These are phyloP conservation scores for Drosophila murphyi DNA, from an alignment of 1,140 invertebrate genomes.

Conservation along the genomic window DNA sequence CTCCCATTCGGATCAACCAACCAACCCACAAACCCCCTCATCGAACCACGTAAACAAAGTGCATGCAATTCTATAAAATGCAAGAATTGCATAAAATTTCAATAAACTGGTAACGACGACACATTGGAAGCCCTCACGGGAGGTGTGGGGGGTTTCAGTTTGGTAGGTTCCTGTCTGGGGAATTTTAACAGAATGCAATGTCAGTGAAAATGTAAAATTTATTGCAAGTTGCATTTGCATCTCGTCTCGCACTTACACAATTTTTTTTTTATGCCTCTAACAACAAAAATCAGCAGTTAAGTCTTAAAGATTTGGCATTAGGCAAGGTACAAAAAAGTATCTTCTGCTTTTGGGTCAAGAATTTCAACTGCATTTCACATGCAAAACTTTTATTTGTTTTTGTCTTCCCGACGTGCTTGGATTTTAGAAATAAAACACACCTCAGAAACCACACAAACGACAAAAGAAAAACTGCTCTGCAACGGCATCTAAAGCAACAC, in stretches of 20 bases:
- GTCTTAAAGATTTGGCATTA: background rate
- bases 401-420: slow-evolving; percentile 32
- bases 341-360: slow-evolving; percentile 1
- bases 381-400: slow-evolving; percentile 17
- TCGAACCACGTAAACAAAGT: background rate
- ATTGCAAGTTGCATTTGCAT: slow-evolving; percentile 24
- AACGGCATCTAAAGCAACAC: background rate
- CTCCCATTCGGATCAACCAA: background rate
- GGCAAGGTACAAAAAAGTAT: slow-evolving; percentile 5
- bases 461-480: background rate
- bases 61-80: slow-evolving; percentile 30
- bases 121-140: background rate
- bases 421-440: slow-evolving; percentile 18
- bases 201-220: slow-evolving; percentile 41
- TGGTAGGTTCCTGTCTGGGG: background rate
- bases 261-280: background rate
- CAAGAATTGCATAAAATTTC: slow-evolving; percentile 49
- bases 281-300: background rate
- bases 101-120: slow-evolving; percentile 32
- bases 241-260: slow-evolving; percentile 4
- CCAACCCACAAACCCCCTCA: background rate
- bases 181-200: slow-evolving; percentile 22
- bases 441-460: slow-evolving; percentile 8
- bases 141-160: background rate
- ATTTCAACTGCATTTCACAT: slow-evolving; percentile 29